Base-by-base conservation (phyloP, 2,888 invertebrate species). In the Aspidiotus rigidus region DNA sequence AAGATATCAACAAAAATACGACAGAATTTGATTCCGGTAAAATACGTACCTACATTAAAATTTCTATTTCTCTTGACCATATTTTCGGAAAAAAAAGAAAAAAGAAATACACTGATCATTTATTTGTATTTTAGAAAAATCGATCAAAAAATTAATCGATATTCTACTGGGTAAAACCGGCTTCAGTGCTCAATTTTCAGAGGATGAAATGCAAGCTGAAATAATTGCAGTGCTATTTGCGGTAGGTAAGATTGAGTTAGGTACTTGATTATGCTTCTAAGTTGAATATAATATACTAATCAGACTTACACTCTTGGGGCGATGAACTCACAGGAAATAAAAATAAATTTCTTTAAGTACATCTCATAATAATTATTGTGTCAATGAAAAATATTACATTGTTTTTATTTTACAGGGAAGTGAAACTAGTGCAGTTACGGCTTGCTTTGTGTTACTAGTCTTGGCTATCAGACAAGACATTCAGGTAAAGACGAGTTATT, bases 381-480 rank as follows among this genome's bases (percentile, higher is more conserved):
- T 28, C 28, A 5, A 5, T 5, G 5, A 28, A 28, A 28, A 28
- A 28, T n/a, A n/a, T 49, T 49, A 3, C 3, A 59, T 39, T 59
- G 8, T 42, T 3, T 5, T n/a, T 17, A n/a, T 28, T 39, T 39
- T 17, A 7, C 61, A 75, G 75, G 75, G 75, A 7, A 74, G 74
- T 55, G 77, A 77, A 61, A 77, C 77, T 0, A 75, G 75, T 10
- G 75, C 75, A 7, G 73, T 76, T 5, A 74, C 75, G 13, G 70
- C 74, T 55, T 72, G 74, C 62, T 76, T 75, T 67, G 71, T 74
- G 41, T 72, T 76, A 7, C 71, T 74, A 13, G 69, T 76, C 69
- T 66, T 77, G 17, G 75, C 74, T 62, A 74, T 75, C 69, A 71
- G 74, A 62, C 75, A 72, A 17, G 73, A 76, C 15, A 71, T 76